Percentiles rank a stretch among this genome's conserved stretches.
These are phyloP conservation scores for Luehdorfia chinensis DNA, from an alignment of 1,140 invertebrate genomes.

Conservation along the genomic window DNA sequence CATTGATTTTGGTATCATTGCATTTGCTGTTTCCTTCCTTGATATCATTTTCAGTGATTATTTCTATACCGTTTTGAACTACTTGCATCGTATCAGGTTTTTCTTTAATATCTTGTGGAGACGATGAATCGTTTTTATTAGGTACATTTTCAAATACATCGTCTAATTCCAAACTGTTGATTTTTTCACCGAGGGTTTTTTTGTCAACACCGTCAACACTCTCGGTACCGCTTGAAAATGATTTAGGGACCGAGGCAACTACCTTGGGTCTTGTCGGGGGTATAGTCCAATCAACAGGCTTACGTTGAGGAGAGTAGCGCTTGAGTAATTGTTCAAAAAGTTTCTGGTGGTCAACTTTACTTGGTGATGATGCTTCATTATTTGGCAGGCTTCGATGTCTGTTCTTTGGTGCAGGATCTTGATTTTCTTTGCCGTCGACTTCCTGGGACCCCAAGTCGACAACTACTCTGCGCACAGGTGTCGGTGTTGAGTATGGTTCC, in stretches of 20 bases:
- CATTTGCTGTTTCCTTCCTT: constrained; percentile 3
- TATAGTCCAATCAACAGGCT: constrained; percentile 62
- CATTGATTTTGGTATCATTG: constrained; percentile 22
- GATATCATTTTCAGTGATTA: constrained; percentile 11
- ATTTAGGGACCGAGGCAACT: constrained; percentile 65
- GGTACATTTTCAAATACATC: constrained; percentile 42
- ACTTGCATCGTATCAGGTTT: constrained; percentile 33
- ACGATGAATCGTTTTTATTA: not conserved
- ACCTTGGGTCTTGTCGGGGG: constrained; percentile 64
- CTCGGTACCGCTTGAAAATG: constrained; percentile 50
- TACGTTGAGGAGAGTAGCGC: constrained; percentile 65
- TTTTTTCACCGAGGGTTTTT: constrained; percentile 31
- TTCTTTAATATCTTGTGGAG: constrained; percentile 24
- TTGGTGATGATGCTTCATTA: constrained; percentile 35
- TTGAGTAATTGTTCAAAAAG: constrained; percentile 65
- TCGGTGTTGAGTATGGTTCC: constrained; percentile 65
- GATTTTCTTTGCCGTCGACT: constrained; percentile 49
- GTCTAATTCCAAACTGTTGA: constrained; percentile 39
- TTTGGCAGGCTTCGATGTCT: constrained; percentile 50
- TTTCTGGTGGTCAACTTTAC: constrained; percentile 65
- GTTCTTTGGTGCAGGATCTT: constrained; percentile 34
- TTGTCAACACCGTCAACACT: constrained; percentile 42
- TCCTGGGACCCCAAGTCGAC: constrained; percentile 49
- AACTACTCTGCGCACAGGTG: constrained; percentile 49
- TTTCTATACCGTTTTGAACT: constrained; percentile 45